Base-by-base conservation (phyloP, 2,888 invertebrate genomes). In the Macrophya annulata region DNA sequence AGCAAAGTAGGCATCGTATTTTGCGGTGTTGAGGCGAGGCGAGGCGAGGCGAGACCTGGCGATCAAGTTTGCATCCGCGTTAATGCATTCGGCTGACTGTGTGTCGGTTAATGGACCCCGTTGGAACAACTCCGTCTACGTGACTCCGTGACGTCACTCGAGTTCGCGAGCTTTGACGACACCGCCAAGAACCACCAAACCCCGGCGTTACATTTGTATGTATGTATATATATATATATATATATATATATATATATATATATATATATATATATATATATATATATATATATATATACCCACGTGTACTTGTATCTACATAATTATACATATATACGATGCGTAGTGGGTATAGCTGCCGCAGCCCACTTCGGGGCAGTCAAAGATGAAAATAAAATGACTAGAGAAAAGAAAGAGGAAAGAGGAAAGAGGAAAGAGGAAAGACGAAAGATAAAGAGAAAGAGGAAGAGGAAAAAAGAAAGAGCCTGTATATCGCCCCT, bases 291-390 rank as follows among this genome's bases (percentile, higher is more conserved):
- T n/a, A 62, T 25, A 25, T 62, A 55, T 31, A 62, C 62, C 25
- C 31, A 17, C 21, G 71, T 40, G 71, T 71, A n/a, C 40, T 71
- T 40, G 40, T 71, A 71, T 71, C 71, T 71, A 71, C 71, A 71
- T 71, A 71, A 71, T 71, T 71, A 62, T 25, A 62, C n/a, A n/a
- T 62, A 17, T 55, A 71, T 40, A 40, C 71, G 71, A 71, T n/a
- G 71, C 3, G 40, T n/a, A n/a, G 17, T 51, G n/a, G 40, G 8
- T 40, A 17, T 71, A 71, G 37, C 37, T n/a, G 71, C n/a, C n/a
- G 62, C n/a, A 15, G 62, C 62, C 8, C 62, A n/a, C 12, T 68
- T 68, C 17, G 17, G 25, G 21, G 4, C n/a, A 31, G 71, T 71
- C 71, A 45, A 45, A 17, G 72, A 45, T 74, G 72, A 9, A 45